Evolutionary conservation across 2,888 invertebrate species (phyloP).

Genomic region (Calliopum simillimum): DNA sequence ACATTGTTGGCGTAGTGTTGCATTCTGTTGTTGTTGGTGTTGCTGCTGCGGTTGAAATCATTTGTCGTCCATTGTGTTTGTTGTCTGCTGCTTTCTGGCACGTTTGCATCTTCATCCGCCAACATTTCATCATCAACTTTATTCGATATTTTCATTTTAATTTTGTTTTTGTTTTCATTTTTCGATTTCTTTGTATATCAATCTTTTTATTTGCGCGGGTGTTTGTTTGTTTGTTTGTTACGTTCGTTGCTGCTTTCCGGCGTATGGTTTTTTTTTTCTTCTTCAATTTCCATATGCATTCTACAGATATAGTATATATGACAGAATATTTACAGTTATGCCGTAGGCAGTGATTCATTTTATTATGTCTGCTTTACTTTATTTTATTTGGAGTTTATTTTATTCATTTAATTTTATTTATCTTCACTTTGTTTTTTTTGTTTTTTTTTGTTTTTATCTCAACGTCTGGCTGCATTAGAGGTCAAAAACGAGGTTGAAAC

Average conservation of each 20-base stretch:
- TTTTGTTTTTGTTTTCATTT: not conserved
- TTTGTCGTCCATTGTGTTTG: not conserved
- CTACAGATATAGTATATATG: not conserved
- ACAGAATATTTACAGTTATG: slow-evolving; percentile 13
- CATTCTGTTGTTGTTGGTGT: slow-evolving; percentile 1
- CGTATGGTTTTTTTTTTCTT: not conserved
- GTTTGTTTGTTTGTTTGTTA: not conserved
- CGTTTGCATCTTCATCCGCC: slow-evolving; percentile 6
- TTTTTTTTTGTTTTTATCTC: not conserved
- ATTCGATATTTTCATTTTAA: not conserved
- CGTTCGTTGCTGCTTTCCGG: not conserved
- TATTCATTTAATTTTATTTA: not conserved
- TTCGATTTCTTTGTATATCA: not conserved
- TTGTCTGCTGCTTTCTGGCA: not conserved
- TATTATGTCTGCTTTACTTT: slow-evolving; percentile 8
- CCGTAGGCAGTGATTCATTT: slow-evolving; percentile 18
- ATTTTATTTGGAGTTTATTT: not conserved
- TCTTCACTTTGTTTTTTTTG: not conserved
- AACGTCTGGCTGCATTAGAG: not conserved
- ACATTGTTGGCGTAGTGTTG: not conserved
- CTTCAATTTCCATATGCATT: not conserved
- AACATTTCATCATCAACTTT: slow-evolving; percentile 6
- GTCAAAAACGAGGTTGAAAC: slow-evolving; percentile 5
- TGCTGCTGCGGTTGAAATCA: slow-evolving; percentile 13
- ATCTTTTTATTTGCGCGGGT: not conserved